phyloP scores from a whole-genome alignment of 2,797 vertebrate species.

The Adelosebastes latens region DNA sequence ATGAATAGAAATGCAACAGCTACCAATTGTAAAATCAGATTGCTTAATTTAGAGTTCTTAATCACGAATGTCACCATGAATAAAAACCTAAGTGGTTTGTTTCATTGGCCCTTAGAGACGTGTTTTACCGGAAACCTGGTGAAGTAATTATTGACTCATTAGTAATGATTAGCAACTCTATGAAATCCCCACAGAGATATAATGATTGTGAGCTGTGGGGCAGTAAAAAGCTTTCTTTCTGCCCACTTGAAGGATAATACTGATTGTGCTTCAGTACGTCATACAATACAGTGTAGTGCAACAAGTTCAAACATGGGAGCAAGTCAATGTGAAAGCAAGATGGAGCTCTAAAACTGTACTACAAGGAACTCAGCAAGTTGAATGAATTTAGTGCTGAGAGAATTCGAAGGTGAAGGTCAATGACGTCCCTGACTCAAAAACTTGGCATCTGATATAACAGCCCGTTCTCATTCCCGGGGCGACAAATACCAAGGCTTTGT shows the following conservation, averaged over 20 bases:
- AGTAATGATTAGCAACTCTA: not conserved
- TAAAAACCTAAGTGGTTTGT: not conserved
- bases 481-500: no score
- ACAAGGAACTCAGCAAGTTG: not conserved
- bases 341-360: not conserved
- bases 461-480: no score
- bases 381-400: not conserved
- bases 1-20: not conserved
- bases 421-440: not conserved
- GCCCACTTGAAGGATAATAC: not conserved
- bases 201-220: not conserved
- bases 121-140: not conserved
- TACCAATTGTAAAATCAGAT: not conserved
- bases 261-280: not conserved
- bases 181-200: not conserved
- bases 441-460: no score
- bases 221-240: not conserved
- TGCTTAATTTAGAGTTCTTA: not conserved
- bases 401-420: not conserved
- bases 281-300: not conserved
- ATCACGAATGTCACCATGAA: not conserved
- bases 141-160: not conserved
- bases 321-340: no score
- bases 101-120: not conserved
- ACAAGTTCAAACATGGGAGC: no score